A percentile compares a stretch with the other conserved stretches of the same genome.
Evolutionary conservation across 2,888 invertebrate genomes (phyloP).

Genomic region (Asteroscopus sphinx): DNA sequence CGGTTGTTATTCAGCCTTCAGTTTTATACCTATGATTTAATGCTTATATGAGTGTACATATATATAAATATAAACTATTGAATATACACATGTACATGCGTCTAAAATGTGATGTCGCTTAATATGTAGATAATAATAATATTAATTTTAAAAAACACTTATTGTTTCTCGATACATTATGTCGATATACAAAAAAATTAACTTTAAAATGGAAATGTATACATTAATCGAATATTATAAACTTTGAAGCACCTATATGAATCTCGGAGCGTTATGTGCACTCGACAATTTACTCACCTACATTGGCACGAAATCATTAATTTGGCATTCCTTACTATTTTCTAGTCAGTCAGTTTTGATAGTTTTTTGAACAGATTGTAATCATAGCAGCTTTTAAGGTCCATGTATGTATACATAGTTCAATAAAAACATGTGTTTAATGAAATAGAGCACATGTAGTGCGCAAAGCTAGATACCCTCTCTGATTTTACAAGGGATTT

Average conservation of each 20-base stretch:
- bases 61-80: conserved; percentile 31
- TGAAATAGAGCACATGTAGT: neutral
- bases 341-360: conserved; percentile 44
- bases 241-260: conserved; percentile 49
- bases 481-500: too few relatives aligned
- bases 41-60: conserved; percentile 39
- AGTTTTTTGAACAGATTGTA: conserved; percentile 38
- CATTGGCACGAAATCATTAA: conserved; percentile 48
- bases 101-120: conserved; percentile 53
- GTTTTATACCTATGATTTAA: conserved; percentile 25
- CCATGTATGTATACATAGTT: conserved; percentile 34
- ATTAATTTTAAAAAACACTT: conserved; percentile 18
- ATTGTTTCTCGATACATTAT: conserved; percentile 28
- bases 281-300: conserved; percentile 30
- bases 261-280: conserved; percentile 46
- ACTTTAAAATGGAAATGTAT: conserved; percentile 23
- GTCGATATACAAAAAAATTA: conserved; percentile 26
- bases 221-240: conserved; percentile 37
- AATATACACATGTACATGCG: conserved; percentile 41
- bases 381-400: conserved; percentile 32
- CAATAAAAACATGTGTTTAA: conserved; percentile 27
- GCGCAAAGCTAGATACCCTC: too few relatives aligned
- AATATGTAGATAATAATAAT: conserved; percentile 41
- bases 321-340: conserved; percentile 38
- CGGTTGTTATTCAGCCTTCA: conserved; percentile 22